Base-by-base conservation (phyloP, 2,888 invertebrate species). In the Lepidocyrtinus sp. region DNA sequence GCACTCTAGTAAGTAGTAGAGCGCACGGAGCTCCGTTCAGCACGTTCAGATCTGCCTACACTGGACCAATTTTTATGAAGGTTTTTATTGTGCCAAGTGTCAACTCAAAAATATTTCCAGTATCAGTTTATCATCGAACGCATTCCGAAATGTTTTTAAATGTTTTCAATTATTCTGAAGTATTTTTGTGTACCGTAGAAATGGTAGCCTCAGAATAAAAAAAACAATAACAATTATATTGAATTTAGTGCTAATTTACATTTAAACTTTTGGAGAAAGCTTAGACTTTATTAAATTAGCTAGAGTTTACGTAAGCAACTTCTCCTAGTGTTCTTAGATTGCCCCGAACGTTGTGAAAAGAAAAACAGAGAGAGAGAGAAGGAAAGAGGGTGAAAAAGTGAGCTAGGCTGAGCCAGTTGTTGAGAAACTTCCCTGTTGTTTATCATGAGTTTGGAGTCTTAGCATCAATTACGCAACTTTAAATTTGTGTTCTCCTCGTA, bases 1-100 rank as follows among this genome's bases (percentile, higher is more conserved):
- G 70, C 25, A 61, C 67, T 74, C 69, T 74, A 69, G 68, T 69
- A 70, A 55, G 69, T 22, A 65, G 45, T 3, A 61, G 74, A 50
- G 64, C 64, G 36, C 12, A 36, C 5, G 36, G 45, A 64, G 24
- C 63, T 71, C 50, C 5, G 9, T 22, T 65, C 21, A 2, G 12
- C 2, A 1, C 21, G 19, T 17, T 61, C 21, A 22, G 17, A 61
- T 61, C 9, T 61, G 19, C 19, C 12, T 12, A 1, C 5, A 61
- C n/a, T n/a, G n/a, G n/a, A n/a, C n/a, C n/a, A 61, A 61, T 1
- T 12, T 21, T 12, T 17, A 7, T 19, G 19, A 9, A 21, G 9
- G 15, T 61, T 21, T 5, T 12, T 12, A n/a, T n/a, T 55, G 59
- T n/a, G 9, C 12, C 17, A 61, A 61, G 1, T 17, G 19, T 2